Conservation (phyloP, 2,113 vertebrate species). For the Petrocephalus microphthalmus region DNA sequence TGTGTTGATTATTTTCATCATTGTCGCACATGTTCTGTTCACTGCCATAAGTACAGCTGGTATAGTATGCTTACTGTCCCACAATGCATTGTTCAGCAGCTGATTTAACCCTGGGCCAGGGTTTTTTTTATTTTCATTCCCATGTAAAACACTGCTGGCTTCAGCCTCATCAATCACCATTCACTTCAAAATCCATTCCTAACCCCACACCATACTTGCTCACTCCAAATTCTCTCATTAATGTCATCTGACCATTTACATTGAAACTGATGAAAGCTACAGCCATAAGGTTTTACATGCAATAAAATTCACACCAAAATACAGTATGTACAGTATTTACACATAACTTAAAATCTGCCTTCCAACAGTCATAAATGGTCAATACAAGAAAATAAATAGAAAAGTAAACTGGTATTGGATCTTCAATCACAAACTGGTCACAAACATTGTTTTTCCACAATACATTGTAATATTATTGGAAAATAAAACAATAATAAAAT, state of each 20-base stretch:
- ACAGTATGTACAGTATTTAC: slow-evolving; percentile 57
- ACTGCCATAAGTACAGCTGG: not conserved
- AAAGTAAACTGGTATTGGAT: slow-evolving; percentile 39
- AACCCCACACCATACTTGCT: not conserved
- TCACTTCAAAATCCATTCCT: not conserved
- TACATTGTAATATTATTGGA: slow-evolving; percentile 1
- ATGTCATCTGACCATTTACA: slow-evolving; percentile 21
- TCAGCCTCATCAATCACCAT: slow-evolving; percentile 18
- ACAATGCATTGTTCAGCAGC: slow-evolving; percentile 17
- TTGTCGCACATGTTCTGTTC: not conserved
- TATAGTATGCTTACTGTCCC: not conserved
- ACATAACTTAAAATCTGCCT: slow-evolving; percentile 47
- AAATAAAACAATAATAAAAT: slow-evolving; percentile 13
- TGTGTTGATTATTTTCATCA: slow-evolving; percentile 8
- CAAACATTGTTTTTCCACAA: slow-evolving; percentile 10
- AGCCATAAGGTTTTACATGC: slow-evolving; percentile 44
- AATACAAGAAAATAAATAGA: slow-evolving; percentile 54
- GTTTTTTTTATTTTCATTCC: slow-evolving; percentile 21
- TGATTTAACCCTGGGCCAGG: slow-evolving; percentile 13
- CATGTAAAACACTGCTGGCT: slow-evolving; percentile 26
- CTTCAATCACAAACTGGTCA: slow-evolving; percentile 33
- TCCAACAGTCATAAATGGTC: slow-evolving; percentile 32
- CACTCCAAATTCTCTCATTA: slow-evolving; percentile 1
- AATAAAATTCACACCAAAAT: slow-evolving; percentile 35
- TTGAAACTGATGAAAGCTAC: slow-evolving; percentile 43